Evolutionary conservation across 2,797 vertebrate genomes (phyloP), one percentile per base, ranked within the genome.

Genomic region (Sebastes glaucus): DNA sequence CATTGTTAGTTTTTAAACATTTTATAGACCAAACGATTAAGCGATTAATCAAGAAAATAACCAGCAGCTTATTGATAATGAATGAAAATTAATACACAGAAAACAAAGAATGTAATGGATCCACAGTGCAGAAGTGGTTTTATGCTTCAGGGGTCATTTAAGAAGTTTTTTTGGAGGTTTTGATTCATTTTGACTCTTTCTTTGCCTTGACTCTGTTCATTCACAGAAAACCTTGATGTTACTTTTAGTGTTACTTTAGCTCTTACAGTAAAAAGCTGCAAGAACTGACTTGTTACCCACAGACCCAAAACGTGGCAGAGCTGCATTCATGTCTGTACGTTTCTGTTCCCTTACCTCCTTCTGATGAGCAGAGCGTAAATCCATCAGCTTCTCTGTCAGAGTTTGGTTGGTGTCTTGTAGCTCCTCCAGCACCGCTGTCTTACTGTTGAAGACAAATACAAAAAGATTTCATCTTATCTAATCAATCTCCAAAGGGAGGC

Each of bases 391-490:
- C 61, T 74, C 81, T 1, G 3, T 83, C 80, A 95, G 16, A 10
- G 30, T 38, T 42, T 42, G 75, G 82, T 94, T 93, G 8, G 74
- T 25, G 10, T 71, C 74, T 13, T 86, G 80, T 0, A 95, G 86
- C 60, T 90, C 84, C 78, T 93, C 80, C 77, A 95, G 71, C 85
- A 94, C 89, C 23, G 2, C n/a, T 1, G 78, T 83, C 67, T 92
- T 93, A 53, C 94, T 94, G 71, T 80, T 10, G 23, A 42, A 2
- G 35, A 81, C 64, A 86, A 70, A 59, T 0, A 71, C 33, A 66
- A 30, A 67, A 22, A 53, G 2, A 42, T 20, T 2, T 30, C 0
- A 49, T 73, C 4, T 71, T 1, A 25, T 10, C 6, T 7, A 46
- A 46, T 38, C 2, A 5, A 6, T 2, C 35, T 14, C 35, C 35